Evolutionary conservation across 1,140 invertebrate species (phyloP), one percentile per base, ranked within the genome.

Genomic region (Carposina sasakii): DNA sequence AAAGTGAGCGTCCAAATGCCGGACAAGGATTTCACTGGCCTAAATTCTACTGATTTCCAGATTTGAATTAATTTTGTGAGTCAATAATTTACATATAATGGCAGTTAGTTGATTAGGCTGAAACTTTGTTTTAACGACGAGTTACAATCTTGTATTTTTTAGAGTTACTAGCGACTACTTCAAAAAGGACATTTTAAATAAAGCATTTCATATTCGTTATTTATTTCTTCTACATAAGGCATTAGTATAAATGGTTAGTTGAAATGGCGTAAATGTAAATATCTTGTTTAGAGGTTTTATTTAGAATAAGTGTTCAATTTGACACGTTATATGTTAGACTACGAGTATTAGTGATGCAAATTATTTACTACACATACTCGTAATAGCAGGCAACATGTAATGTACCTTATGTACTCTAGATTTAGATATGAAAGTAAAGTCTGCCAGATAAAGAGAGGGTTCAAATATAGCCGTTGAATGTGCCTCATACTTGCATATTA

Each of bases 161-260:
- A 70, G 69, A 72, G 61, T 69, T 72, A 63, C 65, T 70, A 74
- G 66, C 52, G 59, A 71, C 71, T 74, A 71, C 62, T 74, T 75
- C 61, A 68, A 78, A n/a, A 81, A 68, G 60, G 60, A 73, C 71
- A 76, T 75, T 75, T 78, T 76, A 64, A 76, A 76, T 70, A 57
- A 69, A 76, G 71, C 74, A 77, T 82, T 81, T 81, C 75, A 81
- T 81, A 81, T 79, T 81, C 70, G 76, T 82, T 79, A 82, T 79
- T 82, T 82, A 82, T 82, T 79, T 72, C 68, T 71, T 76, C 62
- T 77, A 74, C 66, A 77, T 77, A 77, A 76, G 72, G 71, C 67
- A 70, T 79, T 79, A 78, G 71, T 74, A 55, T 79, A 79, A 79
- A 75, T 79, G 67, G 71, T 79, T 82, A 79, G 76, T 79, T 71